Evolutionary conservation across 2,113 vertebrate species (phyloP).

Genomic region (Anser cygnoides): DNA sequence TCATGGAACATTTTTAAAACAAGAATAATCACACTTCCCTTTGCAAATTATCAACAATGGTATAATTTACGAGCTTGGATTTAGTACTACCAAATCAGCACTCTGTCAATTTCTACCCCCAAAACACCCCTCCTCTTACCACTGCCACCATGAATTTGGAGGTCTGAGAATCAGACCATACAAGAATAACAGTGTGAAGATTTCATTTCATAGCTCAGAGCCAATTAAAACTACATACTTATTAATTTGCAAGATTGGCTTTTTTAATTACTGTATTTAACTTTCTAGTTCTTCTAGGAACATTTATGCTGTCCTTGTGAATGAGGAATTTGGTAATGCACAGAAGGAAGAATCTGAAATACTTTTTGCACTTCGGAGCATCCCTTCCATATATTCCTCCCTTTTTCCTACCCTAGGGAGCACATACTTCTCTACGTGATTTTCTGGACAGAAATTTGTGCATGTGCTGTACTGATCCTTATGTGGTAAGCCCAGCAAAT

Average conservation of each 20-base stretch:
- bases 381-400: neutral
- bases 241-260: neutral
- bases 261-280: conserved; percentile 36
- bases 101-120: conserved; percentile 10
- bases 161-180: neutral
- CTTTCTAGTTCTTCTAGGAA: conserved; percentile 23
- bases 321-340: neutral
- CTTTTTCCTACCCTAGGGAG: neutral
- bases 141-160: neutral
- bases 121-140: neutral
- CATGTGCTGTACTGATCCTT: neutral
- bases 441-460: neutral
- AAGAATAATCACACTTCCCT: conserved; percentile 43
- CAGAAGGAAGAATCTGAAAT: neutral
- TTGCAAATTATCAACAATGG: conserved; percentile 41
- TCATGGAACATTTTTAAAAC: conserved; percentile 25
- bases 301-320: conserved; percentile 44
- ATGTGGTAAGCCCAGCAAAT: neutral
- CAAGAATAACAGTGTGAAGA: neutral
- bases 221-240: conserved; percentile 8
- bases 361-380: neutral
- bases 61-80: conserved; percentile 37
- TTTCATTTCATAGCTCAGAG: neutral
- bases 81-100: conserved; percentile 44
- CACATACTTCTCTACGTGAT: neutral